A percentile compares a stretch with the other conserved stretches of the same genome.
phyloP scores from a whole-genome alignment of 2,113 vertebrate genomes.

The Centropus bengalensis region DNA sequence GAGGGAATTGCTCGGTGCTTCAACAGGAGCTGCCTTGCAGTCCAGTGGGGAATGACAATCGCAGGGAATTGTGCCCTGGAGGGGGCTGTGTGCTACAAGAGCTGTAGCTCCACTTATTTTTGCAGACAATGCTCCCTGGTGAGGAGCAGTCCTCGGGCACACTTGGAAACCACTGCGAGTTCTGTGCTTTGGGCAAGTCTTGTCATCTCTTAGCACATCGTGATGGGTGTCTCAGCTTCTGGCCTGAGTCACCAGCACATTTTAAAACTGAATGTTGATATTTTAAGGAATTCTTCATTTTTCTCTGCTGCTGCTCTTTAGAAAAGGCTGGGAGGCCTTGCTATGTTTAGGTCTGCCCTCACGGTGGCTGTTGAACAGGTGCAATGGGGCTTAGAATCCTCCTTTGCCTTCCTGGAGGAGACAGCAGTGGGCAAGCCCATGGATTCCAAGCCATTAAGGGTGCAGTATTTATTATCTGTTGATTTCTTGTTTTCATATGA shows the following conservation, averaged over 20 bases:
- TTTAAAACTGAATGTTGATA: neutral
- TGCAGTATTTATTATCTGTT: neutral
- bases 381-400: neutral
- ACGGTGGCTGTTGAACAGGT: neutral
- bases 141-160: neutral
- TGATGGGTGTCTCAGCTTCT: neutral
- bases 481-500: neutral
- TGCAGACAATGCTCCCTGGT: neutral
- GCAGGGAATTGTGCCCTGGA: neutral
- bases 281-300: neutral
- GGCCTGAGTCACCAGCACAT: neutral
- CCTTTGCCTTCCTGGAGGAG: neutral
- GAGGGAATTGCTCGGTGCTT: no score
- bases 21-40: neutral
- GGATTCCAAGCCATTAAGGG: neutral
- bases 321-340: neutral
- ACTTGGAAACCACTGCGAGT: neutral
- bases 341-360: neutral
- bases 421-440: neutral
- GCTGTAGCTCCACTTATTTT: no score
- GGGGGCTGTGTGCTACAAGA: neutral
- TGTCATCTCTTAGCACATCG: neutral
- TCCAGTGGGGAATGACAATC: neutral
- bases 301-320: neutral
- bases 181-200: neutral